Evolutionary conservation across 2,113 vertebrate species (phyloP).

Genomic region (Cromileptes altivelis): DNA sequence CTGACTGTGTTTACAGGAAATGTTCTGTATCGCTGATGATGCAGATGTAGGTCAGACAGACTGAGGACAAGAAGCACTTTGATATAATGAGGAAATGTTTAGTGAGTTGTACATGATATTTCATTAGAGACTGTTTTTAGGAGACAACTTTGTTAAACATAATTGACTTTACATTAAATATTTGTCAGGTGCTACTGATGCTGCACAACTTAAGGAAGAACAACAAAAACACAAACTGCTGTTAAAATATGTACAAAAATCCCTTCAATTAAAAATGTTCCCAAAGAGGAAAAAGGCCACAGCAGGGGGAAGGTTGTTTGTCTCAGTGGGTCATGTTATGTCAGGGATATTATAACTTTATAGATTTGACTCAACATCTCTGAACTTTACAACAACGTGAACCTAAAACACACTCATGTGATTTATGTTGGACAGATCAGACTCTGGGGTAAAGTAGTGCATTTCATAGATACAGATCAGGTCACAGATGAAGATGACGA

Average conservation of each 20-base stretch:
- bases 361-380: background rate
- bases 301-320: background rate
- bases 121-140: background rate
- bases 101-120: conserved; percentile 25
- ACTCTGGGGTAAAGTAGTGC: conserved; percentile 44
- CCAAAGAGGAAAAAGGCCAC: background rate
- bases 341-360: background rate
- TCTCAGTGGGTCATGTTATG: background rate
- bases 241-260: conserved; percentile 48
- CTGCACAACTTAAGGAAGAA: background rate
- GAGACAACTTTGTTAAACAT: conserved; percentile 46
- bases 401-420: background rate
- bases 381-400: conserved; percentile 8
- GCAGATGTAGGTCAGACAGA: conserved; percentile 1
- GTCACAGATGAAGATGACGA: background rate
- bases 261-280: conserved; percentile 12
- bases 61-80: background rate
- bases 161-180: background rate
- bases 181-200: background rate
- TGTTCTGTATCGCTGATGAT: background rate
- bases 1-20: conserved; percentile 39
- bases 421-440: background rate
- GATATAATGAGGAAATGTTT: conserved; percentile 3
- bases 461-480: background rate
- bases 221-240: background rate